Conservation (phyloP, 2,113 vertebrate genomes). For the Ailurus styani region DNA sequence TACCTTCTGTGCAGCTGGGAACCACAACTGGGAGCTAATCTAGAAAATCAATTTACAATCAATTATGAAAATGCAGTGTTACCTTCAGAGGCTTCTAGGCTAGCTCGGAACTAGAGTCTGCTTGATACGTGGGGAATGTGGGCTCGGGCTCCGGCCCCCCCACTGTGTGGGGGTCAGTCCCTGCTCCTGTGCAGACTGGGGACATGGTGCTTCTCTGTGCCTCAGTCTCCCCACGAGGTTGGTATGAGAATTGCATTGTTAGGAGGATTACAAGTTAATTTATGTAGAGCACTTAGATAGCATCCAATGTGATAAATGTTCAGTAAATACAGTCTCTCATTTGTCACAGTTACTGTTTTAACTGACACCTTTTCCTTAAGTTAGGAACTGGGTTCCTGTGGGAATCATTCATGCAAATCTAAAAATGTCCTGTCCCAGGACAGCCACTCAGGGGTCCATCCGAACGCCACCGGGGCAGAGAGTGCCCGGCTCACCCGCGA, state of each 20-base stretch:
- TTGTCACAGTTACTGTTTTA: neutral
- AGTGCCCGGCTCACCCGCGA: rapidly evolving
- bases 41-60: neutral
- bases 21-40: neutral
- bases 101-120: neutral
- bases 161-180: neutral
- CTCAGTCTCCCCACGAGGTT: neutral
- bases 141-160: neutral
- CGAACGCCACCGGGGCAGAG: rapidly evolving
- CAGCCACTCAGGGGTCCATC: neutral
- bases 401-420: neutral
- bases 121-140: neutral
- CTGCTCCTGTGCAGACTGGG: neutral
- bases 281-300: neutral
- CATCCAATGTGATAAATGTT: neutral
- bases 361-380: neutral
- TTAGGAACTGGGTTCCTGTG: neutral
- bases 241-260: neutral
- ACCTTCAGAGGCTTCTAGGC: neutral
- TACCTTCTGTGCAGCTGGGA: neutral
- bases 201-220: neutral
- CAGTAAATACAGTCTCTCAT: neutral
- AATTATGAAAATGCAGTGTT: neutral
- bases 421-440: neutral
- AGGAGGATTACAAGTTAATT: neutral